Evolutionary conservation across 2,888 invertebrate species (phyloP), one percentile per base, ranked within the genome.

Genomic region (Geophilus truncorum): DNA sequence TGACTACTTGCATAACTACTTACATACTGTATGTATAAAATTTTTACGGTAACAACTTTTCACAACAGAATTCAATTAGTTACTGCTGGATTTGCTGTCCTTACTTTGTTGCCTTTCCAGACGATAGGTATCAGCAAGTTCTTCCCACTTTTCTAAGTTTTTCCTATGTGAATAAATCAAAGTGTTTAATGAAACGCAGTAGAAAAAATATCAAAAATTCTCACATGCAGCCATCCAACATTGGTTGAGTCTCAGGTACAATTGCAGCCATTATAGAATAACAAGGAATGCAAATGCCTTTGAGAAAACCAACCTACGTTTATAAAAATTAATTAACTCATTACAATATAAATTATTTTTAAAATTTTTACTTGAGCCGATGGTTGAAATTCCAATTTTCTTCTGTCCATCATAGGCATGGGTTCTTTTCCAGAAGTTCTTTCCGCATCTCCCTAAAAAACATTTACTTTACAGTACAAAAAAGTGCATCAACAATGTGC

Each of bases 331-430:
- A 18, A n/a, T 12, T 36, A 70, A 34, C 45, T 51, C 18, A 9
- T 36, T 51, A 1, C 28, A 28, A 57, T 28, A 51, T 79, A 62
- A 21, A 76, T 25, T 76, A 18, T 25, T 57, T 45, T 9, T 21
- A n/a, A n/a, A 18, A 18, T 57, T 18, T 70, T 80, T 85, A 92
- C 92, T 90, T 94, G 94, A 82, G 93, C 91, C 3, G 91, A 89
- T 0, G 94, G 92, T 84, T 93, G 92, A 84, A 93, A 91, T 82
- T 93, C 90, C 0, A 92, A 91, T 85, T 92, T 91, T 81, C 89
- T 88, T 81, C 94, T 87, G 85, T 93, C 93, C 93, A 93, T 93
- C 93, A 94, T 94, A 0, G 94, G 90, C 77, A 94, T 92, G 0
- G 94, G 94, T 21, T 87, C 89, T 78, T 91, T 89, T 0, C 94